Percentiles rank a stretch among this genome's conserved stretches.
Evolutionary conservation across 2,113 vertebrate species (phyloP).

Genomic region (Strigops habroptila): DNA sequence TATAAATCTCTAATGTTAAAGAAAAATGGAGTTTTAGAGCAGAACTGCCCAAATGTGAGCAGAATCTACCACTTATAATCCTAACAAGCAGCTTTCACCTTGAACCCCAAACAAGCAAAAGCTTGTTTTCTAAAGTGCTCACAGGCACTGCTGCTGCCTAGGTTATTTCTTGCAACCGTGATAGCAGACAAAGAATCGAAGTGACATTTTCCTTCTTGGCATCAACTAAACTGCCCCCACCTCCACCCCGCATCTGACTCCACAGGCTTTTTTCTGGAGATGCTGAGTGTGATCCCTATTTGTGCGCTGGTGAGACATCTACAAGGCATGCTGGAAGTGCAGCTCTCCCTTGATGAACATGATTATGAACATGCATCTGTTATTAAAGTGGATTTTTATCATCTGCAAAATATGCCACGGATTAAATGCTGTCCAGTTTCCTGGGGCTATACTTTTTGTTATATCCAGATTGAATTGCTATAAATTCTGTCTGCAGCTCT

Average conservation of each 20-base stretch:
- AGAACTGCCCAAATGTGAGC: background rate
- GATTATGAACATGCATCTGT: background rate
- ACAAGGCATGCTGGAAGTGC: slow-evolving; percentile 12
- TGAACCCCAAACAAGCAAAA: background rate
- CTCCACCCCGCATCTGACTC: slow-evolving; percentile 5
- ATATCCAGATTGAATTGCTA: background rate
- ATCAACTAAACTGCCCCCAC: background rate
- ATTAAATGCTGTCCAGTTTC: background rate
- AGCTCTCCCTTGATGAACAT: background rate
- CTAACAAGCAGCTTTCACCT: background rate
- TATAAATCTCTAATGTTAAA: background rate
- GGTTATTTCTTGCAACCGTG: background rate
- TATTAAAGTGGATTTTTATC: background rate
- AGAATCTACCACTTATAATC: background rate
- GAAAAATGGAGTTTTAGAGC: background rate
- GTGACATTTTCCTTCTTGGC: slow-evolving; percentile 56
- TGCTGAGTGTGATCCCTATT: slow-evolving; percentile 55
- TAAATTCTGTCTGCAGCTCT: background rate
- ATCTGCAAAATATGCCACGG: background rate
- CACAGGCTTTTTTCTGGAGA: slow-evolving; percentile 26
- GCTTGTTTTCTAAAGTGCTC: background rate
- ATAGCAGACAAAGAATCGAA: slow-evolving; percentile 21
- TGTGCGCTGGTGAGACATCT: background rate
- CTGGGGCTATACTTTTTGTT: background rate
- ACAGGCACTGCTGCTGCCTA: background rate